These are phyloP conservation scores for Menidia beryllina DNA, from an alignment of 2,113 vertebrate genomes.

Conservation along the genomic window DNA sequence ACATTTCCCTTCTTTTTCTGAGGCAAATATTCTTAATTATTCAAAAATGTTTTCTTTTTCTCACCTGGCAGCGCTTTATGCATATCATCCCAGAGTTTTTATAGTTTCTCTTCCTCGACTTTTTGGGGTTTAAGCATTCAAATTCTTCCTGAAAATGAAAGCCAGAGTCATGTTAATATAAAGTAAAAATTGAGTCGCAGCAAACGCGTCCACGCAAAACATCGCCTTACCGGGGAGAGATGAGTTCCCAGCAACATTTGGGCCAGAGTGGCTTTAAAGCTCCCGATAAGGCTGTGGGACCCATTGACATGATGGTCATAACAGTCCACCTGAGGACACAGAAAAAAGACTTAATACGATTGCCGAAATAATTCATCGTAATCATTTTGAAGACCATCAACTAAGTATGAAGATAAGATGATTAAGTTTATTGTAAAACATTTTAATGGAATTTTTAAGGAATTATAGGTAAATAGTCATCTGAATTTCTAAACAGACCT, in stretches of 20 bases:
- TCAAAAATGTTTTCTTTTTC: neutral
- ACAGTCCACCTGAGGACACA: constrained; percentile 87
- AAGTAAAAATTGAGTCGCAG: neutral
- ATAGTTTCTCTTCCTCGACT: constrained; percentile 91
- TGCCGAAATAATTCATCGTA: too few relatives aligned
- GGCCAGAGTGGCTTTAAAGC: constrained; percentile 87
- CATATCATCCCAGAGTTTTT: constrained; percentile 94
- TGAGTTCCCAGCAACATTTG: constrained; percentile 87
- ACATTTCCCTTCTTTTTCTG: too few relatives aligned
- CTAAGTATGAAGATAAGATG: too few relatives aligned
- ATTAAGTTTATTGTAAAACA: too few relatives aligned
- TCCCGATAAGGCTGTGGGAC: constrained; percentile 92
- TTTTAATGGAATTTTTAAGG: too few relatives aligned
- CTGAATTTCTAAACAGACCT: too few relatives aligned
- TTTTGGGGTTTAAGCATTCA: constrained; percentile 91
- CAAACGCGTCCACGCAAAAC: neutral
- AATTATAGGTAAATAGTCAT: too few relatives aligned
- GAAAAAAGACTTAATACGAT: too few relatives aligned
- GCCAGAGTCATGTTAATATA: neutral
- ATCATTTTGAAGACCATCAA: too few relatives aligned
- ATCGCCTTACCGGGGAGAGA: constrained; percentile 84
- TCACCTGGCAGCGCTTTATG: constrained; percentile 91
- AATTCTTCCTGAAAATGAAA: constrained; percentile 85
- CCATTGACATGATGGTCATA: constrained; percentile 90
- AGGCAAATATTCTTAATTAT: too few relatives aligned